Evolutionary conservation across 2,888 invertebrate genomes (phyloP), one percentile per base, ranked within the genome.

Genomic region (Belgica antarctica): DNA sequence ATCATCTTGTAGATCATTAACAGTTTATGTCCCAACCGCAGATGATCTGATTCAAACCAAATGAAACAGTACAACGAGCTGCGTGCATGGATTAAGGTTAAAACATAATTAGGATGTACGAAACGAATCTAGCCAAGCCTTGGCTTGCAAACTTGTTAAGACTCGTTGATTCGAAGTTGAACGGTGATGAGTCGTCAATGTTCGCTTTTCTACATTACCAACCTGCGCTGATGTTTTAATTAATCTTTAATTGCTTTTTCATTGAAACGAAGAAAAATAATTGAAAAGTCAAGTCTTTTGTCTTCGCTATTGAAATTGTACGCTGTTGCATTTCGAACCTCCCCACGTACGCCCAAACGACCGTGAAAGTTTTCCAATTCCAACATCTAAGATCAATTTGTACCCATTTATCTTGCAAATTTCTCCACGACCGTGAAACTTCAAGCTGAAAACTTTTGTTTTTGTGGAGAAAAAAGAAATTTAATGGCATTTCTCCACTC

Each of bases 351-450:
- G 27, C 27, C 59, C 59, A 59, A 59, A 25, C 22, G 59, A 22
- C 59, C 59, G 59, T 59, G 59, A 59, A 59, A 59, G 59, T 59
- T 59, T 52, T 52, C 17, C 15, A 4, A n/a, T 52, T 52, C 12
- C 41, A 41, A 41, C 41, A 2, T 41, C 41, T 17, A 1, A 27
- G 27, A 59, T 59, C 59, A 7, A 59, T 25, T 59, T 15, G 25
- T 3, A 59, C 12, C 12, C 34, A 31, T 31, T n/a, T n/a, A n/a
- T n/a, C n/a, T n/a, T n/a, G n/a, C n/a, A n/a, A n/a, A n/a, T n/a
- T n/a, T n/a, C n/a, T n/a, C n/a, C n/a, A n/a, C n/a, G n/a, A n/a
- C n/a, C n/a, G n/a, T n/a, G n/a, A n/a, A n/a, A n/a, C n/a, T n/a
- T n/a, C n/a, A n/a, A n/a, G n/a, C n/a, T n/a, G n/a, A n/a, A n/a